phyloP scores from a whole-genome alignment of 2,113 vertebrate species.

The Hassar affinis region DNA sequence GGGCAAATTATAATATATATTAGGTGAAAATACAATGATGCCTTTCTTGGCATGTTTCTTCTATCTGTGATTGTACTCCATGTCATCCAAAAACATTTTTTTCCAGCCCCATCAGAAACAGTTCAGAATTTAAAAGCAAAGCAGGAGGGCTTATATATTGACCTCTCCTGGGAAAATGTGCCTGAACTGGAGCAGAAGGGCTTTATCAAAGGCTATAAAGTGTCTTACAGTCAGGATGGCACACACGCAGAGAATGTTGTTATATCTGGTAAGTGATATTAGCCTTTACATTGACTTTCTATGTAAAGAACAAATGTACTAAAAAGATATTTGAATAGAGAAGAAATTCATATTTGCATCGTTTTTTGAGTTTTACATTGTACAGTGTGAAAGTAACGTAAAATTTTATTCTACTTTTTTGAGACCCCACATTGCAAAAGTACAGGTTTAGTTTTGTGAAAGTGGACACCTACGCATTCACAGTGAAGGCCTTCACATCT shows the following conservation, averaged over 20 bases:
- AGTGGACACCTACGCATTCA: slow-evolving; percentile 50
- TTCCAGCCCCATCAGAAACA: background rate
- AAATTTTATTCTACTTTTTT: slow-evolving; percentile 5
- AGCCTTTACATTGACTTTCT: background rate
- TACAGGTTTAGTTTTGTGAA: slow-evolving; percentile 50
- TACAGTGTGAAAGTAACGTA: background rate
- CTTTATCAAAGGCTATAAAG: slow-evolving; percentile 60
- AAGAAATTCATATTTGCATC: background rate
- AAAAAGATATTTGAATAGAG: background rate
- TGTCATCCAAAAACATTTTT: background rate
- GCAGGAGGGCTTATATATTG: slow-evolving; percentile 24
- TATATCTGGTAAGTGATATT: slow-evolving; percentile 1
- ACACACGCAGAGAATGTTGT: background rate
- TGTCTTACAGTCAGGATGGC: slow-evolving; percentile 17
- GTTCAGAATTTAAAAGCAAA: slow-evolving; percentile 30
- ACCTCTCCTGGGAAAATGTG: slow-evolving; percentile 60
- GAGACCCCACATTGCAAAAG: slow-evolving; percentile 31
- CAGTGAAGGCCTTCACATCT: slow-evolving; percentile 56
- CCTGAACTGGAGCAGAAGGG: slow-evolving; percentile 48
- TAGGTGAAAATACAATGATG: background rate
- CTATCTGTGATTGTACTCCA: background rate
- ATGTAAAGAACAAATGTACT: background rate
- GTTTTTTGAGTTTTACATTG: background rate
- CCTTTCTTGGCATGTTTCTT: background rate
- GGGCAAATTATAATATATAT: background rate